Conservation (phyloP, 2,888 invertebrate genomes). For the Abrostola tripartita region DNA sequence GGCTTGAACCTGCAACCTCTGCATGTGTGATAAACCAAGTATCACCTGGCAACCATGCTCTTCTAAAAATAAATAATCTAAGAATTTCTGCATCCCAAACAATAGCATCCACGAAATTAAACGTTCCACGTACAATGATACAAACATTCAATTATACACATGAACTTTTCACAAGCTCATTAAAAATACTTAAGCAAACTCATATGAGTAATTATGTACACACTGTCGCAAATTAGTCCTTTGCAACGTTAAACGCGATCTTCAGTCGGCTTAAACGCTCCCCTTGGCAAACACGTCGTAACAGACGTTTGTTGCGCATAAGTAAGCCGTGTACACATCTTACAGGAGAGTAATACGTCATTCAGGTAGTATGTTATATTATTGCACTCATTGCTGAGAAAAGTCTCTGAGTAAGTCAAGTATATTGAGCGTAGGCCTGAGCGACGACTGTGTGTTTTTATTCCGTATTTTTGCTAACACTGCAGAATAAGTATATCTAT, state of each 20-base stretch:
- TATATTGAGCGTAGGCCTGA: background rate
- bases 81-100: background rate
- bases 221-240: conserved; percentile 61
- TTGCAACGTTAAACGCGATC: conserved; percentile 62
- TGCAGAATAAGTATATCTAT: too few species aligned
- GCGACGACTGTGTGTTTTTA: too few species aligned
- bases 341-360: conserved; percentile 48
- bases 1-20: background rate
- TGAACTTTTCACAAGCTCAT: conserved; percentile 42
- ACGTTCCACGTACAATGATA: conserved; percentile 5
- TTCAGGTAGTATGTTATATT: background rate
- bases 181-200: conserved; percentile 57
- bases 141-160: conserved; percentile 26
- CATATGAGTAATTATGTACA: conserved; percentile 60
- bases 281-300: conserved; percentile 61
- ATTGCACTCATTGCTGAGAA: background rate
- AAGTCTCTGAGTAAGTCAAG: too few species aligned
- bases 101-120: background rate
- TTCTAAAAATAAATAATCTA: background rate
- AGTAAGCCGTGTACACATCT: conserved; percentile 53
- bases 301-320: conserved; percentile 51
- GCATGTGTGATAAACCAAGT: background rate
- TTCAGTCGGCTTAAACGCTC: conserved; percentile 60
- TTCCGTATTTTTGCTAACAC: too few species aligned
- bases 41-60: background rate